phyloP scores from a whole-genome alignment of 2,797 vertebrate species.

The Chaetodon trifasciatus region DNA sequence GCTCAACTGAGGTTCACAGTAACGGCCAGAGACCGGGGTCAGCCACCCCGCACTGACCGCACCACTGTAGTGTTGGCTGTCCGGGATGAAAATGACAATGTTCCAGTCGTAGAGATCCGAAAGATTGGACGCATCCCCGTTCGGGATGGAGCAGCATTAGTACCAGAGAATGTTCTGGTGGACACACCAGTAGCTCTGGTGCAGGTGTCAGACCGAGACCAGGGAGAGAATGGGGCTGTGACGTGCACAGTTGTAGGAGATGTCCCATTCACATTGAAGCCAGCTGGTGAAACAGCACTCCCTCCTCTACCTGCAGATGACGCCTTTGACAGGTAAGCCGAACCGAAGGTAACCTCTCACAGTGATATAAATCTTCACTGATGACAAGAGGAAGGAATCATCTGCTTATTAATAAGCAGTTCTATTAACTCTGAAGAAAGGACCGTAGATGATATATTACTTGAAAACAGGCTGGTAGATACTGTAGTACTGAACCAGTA shows the following conservation, averaged over 20 bases:
- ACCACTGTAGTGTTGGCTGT: conserved; percentile 94
- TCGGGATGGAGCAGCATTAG: conserved; percentile 92
- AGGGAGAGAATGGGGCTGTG: conserved; percentile 96
- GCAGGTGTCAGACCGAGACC: conserved; percentile 95
- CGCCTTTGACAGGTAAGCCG: conserved; percentile 84
- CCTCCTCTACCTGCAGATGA: conserved; percentile 86
- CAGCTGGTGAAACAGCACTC: conserved; percentile 91
- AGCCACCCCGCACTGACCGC: conserved; percentile 94
- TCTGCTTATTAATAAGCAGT: not conserved
- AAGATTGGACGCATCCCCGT: conserved; percentile 96
- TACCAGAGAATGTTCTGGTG: conserved; percentile 94
- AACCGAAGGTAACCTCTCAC: conserved; percentile 11
- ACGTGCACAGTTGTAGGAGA: conserved; percentile 97
- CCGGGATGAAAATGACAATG: conserved; percentile 96
- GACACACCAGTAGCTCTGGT: conserved; percentile 96
- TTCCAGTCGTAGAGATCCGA: conserved; percentile 94
- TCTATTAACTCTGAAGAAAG: not conserved
- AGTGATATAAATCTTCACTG: conserved; percentile 7
- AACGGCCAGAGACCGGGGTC: conserved; percentile 93
- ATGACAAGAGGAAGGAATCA: not conserved
- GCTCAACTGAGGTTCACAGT: conserved; percentile 94
- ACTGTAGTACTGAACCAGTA: conserved; percentile 2
- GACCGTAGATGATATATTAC: too few species aligned
- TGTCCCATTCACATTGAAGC: conserved; percentile 97
- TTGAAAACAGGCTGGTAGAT: not conserved